Conservation (phyloP, 2,113 vertebrate genomes). For the Leptodactylus fuscus region DNA sequence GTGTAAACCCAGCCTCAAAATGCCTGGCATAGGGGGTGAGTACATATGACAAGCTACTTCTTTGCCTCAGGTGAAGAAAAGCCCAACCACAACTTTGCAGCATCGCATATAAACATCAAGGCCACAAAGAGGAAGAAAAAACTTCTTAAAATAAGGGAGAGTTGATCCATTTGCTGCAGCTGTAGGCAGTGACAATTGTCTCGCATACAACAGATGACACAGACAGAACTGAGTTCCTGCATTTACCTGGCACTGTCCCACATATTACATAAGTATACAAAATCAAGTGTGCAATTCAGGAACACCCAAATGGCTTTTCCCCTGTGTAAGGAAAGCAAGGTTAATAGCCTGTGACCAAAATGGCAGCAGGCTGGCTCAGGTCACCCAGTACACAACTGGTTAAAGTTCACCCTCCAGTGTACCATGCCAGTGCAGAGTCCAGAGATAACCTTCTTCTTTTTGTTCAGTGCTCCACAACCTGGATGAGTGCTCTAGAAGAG, state of each 20-base stretch:
- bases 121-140: neutral
- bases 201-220: neutral
- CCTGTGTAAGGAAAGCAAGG: neutral
- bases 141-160: neutral
- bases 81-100: no score
- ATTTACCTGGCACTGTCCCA: conserved; percentile 35
- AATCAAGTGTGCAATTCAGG: conserved; percentile 11
- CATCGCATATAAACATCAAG: neutral
- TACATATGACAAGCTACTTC: no score
- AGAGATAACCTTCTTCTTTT: neutral
- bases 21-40: no score
- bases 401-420: conserved; percentile 33
- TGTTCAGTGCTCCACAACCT: no score
- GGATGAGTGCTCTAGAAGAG: neutral
- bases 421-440: conserved; percentile 39
- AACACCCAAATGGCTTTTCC: neutral
- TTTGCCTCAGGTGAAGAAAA: no score
- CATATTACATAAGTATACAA: conserved; percentile 27
- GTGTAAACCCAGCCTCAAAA: no score
- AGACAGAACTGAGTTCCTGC: neutral
- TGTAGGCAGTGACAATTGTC: neutral
- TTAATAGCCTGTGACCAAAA: neutral
- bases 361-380: neutral
- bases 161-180: neutral
- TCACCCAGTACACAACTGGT: neutral